Percentiles rank a stretch among this genome's conserved stretches.
Conservation (phyloP, 2,113 vertebrate genomes). For the Cynoglossus semilaevis region DNA sequence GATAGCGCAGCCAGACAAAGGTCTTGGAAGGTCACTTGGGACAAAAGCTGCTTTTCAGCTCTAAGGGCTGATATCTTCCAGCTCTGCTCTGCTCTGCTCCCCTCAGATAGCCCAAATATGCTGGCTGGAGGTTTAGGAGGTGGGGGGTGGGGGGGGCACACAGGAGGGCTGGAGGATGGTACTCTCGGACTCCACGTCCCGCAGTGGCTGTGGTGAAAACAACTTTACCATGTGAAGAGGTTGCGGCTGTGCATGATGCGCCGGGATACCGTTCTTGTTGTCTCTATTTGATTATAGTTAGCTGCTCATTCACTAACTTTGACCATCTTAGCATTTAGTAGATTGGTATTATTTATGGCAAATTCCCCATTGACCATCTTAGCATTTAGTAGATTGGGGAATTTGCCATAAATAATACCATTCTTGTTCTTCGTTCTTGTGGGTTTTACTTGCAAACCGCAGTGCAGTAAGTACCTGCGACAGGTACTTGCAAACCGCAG, state of each 20-base stretch:
- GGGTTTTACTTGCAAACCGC: conserved; percentile 36
- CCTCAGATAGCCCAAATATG: conserved; percentile 49
- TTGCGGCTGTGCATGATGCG: conserved; percentile 15
- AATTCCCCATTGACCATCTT: no score
- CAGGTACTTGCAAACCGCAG: no score
- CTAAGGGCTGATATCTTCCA: conserved; percentile 47
- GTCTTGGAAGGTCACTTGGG: conserved; percentile 41
- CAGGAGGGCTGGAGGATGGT: no score
- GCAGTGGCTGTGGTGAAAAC: conserved; percentile 67
- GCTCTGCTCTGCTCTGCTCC: conserved; percentile 13
- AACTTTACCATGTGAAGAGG: conserved; percentile 66
- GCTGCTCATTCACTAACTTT: no score
- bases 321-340: no score
- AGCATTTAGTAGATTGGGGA: no score
- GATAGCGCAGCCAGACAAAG: conserved; percentile 47
- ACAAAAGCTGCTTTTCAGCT: conserved; percentile 70
- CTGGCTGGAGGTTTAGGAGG: conserved; percentile 38
- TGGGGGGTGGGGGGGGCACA: conserved; percentile 24
- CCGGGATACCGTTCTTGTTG: conserved; percentile 39
- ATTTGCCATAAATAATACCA: no score
- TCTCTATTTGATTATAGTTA: conserved; percentile 55
- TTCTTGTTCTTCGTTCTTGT: no score
- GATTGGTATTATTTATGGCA: no score
- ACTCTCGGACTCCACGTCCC: conserved; percentile 56
- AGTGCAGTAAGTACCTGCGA: no score